Base-by-base conservation (phyloP, 1,140 invertebrate species). In the Microplitis mediator region DNA sequence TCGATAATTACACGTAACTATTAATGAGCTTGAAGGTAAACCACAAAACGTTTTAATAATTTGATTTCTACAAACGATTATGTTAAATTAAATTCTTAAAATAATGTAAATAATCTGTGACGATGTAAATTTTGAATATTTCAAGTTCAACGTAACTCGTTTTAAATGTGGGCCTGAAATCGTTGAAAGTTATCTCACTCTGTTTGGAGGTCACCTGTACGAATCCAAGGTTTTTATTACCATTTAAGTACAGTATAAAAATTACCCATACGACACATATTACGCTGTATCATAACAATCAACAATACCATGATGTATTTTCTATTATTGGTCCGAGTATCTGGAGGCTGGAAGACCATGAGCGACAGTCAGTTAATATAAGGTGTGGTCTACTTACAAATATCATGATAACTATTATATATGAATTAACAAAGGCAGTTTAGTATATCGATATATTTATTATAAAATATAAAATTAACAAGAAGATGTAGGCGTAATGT, bases 191-290 rank as follows among this genome's bases (percentile, higher is more conserved):
- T 60, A 62, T 52, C 56, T 64, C 61, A 54, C 31, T 54, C 52
- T 35, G 69, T 70, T 63, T 62, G 45, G 51, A 71, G 69, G 69
- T 71, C 69, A 34, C 6, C 3, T 39, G 36, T 9, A 35, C 31
- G 32, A 63, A 71, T 65, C 54, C 45, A 71, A 71, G 69, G 61
- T 51, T 35, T 23, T 35, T 2, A 54, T 56, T 16, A 52, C 69
- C 69, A 71, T 64, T 71, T 64, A 54, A 51, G 69, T 51, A 71
- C 13, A 51, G 16, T 9, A 58, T 31, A 9, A 58, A 9, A 9
- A 58, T 31, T 58, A 31, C 16, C 8, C 23, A 31, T 31, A 23
- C 23, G 14, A 23, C 13, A 54, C 13, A 54, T 2, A 54, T 14
- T 11, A 54, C 23, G 16, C 23, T 58, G 5, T 31, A 16, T 58